These are phyloP conservation scores for Pseudomyrmex sp. DNA, from an alignment of 1,140 invertebrate genomes.

Conservation along the genomic window DNA sequence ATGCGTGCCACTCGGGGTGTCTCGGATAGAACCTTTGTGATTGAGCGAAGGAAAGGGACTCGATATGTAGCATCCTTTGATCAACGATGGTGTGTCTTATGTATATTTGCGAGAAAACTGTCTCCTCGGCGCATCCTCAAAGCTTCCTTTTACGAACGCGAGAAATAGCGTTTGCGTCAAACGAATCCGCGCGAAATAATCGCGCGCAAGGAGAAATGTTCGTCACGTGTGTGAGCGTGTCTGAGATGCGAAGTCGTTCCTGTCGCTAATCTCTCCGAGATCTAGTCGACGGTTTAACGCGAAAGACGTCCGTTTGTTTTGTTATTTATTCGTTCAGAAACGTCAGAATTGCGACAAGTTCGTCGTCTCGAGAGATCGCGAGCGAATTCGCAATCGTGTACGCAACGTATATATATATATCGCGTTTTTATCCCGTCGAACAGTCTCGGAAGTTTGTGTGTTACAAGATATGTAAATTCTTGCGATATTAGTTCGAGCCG, in stretches of 20 bases:
- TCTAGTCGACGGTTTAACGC: neutral
- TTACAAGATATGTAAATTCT: slow-evolving; percentile 54
- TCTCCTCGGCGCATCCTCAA: neutral
- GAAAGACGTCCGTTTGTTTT: neutral
- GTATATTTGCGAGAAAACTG: slow-evolving; percentile 4
- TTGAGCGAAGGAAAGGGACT: slow-evolving; percentile 6
- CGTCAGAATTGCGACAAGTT: too few species aligned
- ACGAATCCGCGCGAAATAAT: neutral
- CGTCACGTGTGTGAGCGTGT: neutral
- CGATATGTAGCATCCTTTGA: slow-evolving; percentile 53
- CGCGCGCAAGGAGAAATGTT: neutral
- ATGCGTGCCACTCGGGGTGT: neutral
- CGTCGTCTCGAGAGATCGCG: slow-evolving; percentile 12
- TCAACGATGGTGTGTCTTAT: slow-evolving; percentile 1
- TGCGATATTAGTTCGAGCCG: slow-evolving; percentile 52
- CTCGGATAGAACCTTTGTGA: slow-evolving; percentile 24
- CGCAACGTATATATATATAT: slow-evolving; percentile 29
- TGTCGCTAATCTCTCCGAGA: neutral
- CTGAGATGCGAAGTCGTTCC: neutral
- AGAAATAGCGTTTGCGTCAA: slow-evolving; percentile 8
- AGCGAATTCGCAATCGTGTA: neutral
- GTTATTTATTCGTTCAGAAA: neutral
- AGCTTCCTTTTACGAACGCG: slow-evolving; percentile 7
- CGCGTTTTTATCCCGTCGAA: slow-evolving; percentile 7
- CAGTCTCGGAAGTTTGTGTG: slow-evolving; percentile 13